phyloP scores from a whole-genome alignment of 1,140 invertebrate species.

The Parapsyche elsis region DNA sequence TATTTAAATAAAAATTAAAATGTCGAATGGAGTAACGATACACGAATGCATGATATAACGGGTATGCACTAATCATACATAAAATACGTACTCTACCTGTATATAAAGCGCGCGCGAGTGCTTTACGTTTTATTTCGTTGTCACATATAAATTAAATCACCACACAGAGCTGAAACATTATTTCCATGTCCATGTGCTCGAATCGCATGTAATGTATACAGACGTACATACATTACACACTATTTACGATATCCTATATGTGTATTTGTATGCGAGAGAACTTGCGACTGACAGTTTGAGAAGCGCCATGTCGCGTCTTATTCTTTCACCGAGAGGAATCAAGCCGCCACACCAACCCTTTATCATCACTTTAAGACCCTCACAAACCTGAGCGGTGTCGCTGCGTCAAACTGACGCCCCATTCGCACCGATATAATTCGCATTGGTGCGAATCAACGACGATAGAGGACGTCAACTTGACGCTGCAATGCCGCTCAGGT shows the following conservation, averaged over 20 bases:
- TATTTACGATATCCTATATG: neutral
- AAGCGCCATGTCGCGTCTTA: neutral
- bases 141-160: conserved; percentile 52
- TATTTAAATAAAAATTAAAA: no score
- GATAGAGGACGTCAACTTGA: no score
- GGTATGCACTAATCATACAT: no score
- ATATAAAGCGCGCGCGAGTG: conserved; percentile 5
- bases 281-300: neutral
- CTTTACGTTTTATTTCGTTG: conserved; percentile 45
- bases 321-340: neutral
- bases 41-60: neutral
- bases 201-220: conserved; percentile 5
- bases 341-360: neutral
- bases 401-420: no score
- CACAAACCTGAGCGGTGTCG: no score
- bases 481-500: no score
- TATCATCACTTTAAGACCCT: neutral
- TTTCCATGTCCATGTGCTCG: neutral
- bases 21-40: no score
- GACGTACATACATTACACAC: neutral
- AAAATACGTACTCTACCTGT: neutral
- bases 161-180: conserved; percentile 19
- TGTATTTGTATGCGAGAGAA: neutral
- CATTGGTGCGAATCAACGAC: no score
- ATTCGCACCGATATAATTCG: no score